These are phyloP conservation scores for Imbricaverruca yamaguchii DNA, from an alignment of 2,888 invertebrate genomes.

Conservation along the genomic window DNA sequence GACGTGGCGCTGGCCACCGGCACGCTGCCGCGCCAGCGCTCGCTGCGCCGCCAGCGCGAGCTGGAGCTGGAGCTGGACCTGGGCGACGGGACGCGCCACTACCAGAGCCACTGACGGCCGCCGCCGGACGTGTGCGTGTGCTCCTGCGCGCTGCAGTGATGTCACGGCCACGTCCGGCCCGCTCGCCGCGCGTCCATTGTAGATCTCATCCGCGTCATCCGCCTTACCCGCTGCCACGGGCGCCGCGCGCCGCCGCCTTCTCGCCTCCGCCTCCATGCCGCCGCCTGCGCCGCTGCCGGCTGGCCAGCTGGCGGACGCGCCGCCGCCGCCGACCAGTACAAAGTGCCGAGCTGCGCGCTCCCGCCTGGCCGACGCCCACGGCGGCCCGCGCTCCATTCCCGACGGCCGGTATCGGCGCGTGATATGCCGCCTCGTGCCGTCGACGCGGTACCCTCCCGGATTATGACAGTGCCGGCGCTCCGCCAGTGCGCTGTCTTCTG, in stretches of 20 bases:
- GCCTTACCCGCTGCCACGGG: constrained; percentile 12
- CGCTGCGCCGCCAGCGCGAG: constrained; percentile 23
- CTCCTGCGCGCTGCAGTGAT: constrained; percentile 13
- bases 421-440: no score
- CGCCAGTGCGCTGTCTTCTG: no score
- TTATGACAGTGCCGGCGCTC: no score
- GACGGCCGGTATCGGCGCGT: no score
- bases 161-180: background rate
- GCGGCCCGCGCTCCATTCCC: no score
- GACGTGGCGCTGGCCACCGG: constrained; percentile 23
- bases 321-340: background rate
- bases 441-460: no score
- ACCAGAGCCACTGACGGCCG: constrained; percentile 24
- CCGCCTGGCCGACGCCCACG: no score
- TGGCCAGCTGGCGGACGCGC: background rate
- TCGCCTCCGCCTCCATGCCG: background rate
- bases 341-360: no score
- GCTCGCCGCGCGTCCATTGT: background rate
- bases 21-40: constrained; percentile 26
- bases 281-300: background rate
- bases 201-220: constrained; percentile 4
- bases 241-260: background rate
- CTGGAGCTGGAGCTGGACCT: constrained; percentile 31
- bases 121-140: constrained; percentile 17
- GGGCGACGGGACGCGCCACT: constrained; percentile 32